phyloP scores from a whole-genome alignment of 2,888 invertebrate species.

The Zonitis immaculata region DNA sequence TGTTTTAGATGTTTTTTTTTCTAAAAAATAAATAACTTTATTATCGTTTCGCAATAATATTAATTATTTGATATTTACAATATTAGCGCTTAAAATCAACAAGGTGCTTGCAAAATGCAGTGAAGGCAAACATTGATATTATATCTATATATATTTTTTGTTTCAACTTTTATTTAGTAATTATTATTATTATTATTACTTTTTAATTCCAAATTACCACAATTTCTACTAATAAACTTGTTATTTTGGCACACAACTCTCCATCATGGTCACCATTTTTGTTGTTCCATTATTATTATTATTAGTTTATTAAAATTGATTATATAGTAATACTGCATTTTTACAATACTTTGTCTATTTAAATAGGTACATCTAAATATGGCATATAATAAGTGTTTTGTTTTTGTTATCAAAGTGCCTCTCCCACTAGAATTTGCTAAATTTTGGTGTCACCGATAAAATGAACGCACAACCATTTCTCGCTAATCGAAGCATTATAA shows the following conservation, averaged over 20 bases:
- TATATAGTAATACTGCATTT: conserved; percentile 37
- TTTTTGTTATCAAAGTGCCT: conserved; percentile 36
- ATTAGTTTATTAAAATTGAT: conserved; percentile 10
- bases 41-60: neutral
- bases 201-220: neutral
- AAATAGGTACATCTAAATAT: conserved; percentile 24
- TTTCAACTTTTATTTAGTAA: neutral
- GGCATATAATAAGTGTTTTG: conserved; percentile 12
- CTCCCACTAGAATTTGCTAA: conserved; percentile 46
- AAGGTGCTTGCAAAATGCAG: conserved; percentile 45
- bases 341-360: conserved; percentile 37
- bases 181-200: too few species aligned
- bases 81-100: conserved; percentile 39
- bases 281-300: conserved; percentile 16
- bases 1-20: neutral
- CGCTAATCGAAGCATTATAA: too few species aligned
- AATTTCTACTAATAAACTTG: neutral
- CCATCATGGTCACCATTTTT: conserved; percentile 15
- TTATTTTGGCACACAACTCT: conserved; percentile 28
- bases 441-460: conserved; percentile 45
- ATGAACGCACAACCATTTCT: conserved; percentile 48
- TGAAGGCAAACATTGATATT: conserved; percentile 44
- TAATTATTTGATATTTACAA: conserved; percentile 22
- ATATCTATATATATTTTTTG: conserved; percentile 6
- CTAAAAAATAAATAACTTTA: neutral